Conservation (phyloP, 2,113 vertebrate genomes). For the Piprites chloris region DNA sequence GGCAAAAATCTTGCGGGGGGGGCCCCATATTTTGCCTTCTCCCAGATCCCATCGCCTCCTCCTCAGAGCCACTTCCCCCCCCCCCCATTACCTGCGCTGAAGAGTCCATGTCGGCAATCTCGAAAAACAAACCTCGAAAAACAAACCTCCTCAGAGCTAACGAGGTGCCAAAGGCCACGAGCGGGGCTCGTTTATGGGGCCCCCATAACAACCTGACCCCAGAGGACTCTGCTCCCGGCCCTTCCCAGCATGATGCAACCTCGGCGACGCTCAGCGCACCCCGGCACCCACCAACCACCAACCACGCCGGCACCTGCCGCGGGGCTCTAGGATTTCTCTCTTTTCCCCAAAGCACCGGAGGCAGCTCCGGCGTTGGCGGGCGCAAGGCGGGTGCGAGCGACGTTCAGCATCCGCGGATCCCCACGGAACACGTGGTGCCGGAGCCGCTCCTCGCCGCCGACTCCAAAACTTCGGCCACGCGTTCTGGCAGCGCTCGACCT, state of each 20-base stretch:
- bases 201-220: not conserved
- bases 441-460: not conserved
- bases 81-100: not conserved
- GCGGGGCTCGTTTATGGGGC: not conserved
- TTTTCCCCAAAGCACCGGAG: not conserved
- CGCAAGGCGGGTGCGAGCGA: not conserved
- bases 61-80: not conserved
- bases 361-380: not conserved
- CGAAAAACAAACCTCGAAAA: not conserved
- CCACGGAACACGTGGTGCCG: not conserved
- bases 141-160: not conserved
- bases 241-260: constrained; percentile 22
- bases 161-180: constrained; percentile 11
- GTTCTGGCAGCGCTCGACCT: not conserved
- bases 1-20: not conserved
- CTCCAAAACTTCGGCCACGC: not conserved
- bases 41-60: not conserved
- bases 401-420: not conserved
- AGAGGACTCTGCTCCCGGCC: constrained; percentile 35
- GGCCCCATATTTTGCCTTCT: not conserved
- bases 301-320: not conserved
- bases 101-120: not conserved
- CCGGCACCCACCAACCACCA: not conserved
- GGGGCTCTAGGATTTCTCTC: not conserved
- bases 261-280: not conserved